Percentiles rank a stretch among this genome's conserved stretches.
phyloP scores from a whole-genome alignment of 2,113 vertebrate species.

The Plestiodon gilberti region DNA sequence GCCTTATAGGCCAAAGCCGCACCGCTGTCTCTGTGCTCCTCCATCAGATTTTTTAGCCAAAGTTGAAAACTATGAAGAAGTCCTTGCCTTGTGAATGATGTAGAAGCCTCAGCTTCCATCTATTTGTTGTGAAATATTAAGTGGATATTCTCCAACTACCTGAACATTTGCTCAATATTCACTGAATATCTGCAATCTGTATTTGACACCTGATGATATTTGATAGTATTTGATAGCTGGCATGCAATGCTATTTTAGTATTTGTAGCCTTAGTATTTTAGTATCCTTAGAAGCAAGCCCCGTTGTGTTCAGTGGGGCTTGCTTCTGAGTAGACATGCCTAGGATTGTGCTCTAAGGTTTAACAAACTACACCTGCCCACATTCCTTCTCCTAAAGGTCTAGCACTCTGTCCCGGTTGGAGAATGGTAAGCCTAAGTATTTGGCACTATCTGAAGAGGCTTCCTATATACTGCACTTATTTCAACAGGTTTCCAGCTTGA shows the following conservation, averaged over 20 bases:
- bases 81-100: fast-evolving
- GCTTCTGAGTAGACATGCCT: too few species aligned
- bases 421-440: too few species aligned
- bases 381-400: too few species aligned
- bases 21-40: not conserved
- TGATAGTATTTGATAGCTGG: not conserved
- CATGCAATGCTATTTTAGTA: too few species aligned
- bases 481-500: not conserved
- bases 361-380: too few species aligned
- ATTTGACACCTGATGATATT: not conserved
- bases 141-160: not conserved
- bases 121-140: not conserved
- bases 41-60: not conserved
- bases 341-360: too few species aligned
- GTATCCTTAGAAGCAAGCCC: too few species aligned
- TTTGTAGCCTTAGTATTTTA: too few species aligned
- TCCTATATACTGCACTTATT: not conserved
- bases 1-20: not conserved
- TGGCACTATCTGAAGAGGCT: not conserved
- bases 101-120: fast-evolving
- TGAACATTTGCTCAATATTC: not conserved
- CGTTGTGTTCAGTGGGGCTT: too few species aligned
- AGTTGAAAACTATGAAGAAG: not conserved
- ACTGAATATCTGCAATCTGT: not conserved
- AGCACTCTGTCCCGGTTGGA: too few species aligned